Percentiles rank a stretch among this genome's conserved stretches.
phyloP scores from a whole-genome alignment of 2,888 invertebrate species.

The Melangyna quadrimaculata region DNA sequence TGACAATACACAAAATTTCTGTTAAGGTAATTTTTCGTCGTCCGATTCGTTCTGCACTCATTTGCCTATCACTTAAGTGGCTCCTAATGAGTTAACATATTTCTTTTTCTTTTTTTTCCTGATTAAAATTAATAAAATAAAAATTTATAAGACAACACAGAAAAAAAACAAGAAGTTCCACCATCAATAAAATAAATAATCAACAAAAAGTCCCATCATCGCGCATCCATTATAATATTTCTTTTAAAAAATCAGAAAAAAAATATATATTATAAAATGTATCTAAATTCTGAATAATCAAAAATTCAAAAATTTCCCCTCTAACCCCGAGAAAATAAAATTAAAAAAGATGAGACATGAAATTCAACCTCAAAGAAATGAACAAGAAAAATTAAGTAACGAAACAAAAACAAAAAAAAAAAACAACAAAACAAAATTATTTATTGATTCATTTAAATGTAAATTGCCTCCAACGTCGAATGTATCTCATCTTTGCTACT shows the following conservation, averaged over 20 bases:
- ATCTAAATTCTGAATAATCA: conserved; percentile 47
- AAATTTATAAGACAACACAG: no score
- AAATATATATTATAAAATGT: neutral
- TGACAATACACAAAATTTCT: conserved; percentile 1
- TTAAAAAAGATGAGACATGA: conserved; percentile 13
- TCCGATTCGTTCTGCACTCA: conserved; percentile 49
- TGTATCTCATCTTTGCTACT: conserved; percentile 72
- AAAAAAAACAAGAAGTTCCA: conserved; percentile 35
- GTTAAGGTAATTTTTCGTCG: conserved; percentile 31
- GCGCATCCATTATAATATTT: conserved; percentile 44
- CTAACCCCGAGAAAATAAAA: neutral
- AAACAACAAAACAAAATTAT: conserved; percentile 55
- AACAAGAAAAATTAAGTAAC: conserved; percentile 22
- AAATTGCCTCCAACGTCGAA: conserved; percentile 67
- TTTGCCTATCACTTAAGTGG: conserved; percentile 68
- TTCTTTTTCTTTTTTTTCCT: neutral
- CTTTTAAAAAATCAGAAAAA: neutral
- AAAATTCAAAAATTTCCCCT: conserved; percentile 64
- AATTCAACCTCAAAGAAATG: conserved; percentile 30
- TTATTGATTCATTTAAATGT: conserved; percentile 71
- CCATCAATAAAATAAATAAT: conserved; percentile 19
- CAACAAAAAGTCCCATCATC: conserved; percentile 13
- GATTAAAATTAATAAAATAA: neutral
- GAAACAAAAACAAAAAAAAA: conserved; percentile 9
- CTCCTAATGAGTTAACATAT: conserved; percentile 60